Base-by-base conservation (phyloP, 2,797 vertebrate genomes). In the Yasuhikotakia modesta region DNA sequence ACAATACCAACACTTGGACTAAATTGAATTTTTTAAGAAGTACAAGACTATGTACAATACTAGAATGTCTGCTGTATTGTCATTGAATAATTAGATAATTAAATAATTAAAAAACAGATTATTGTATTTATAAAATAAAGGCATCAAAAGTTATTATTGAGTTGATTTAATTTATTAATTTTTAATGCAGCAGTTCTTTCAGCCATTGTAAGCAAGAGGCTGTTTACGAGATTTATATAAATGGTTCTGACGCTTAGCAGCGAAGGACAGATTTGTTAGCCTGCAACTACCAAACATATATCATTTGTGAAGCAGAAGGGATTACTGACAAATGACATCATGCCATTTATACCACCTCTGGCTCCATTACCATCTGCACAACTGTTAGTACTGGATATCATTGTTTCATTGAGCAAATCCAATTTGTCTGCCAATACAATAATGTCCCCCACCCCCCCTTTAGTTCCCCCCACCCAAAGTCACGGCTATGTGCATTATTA, bases 401-500 rank as follows among this genome's bases (percentile, higher is more conserved):
- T 46, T 35, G n/a, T 68, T 43, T 76, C 64, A 39, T 76, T 61
- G 14, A 70, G 39, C 55, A 70, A 77, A 70, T 52, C 45, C 55
- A 22, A 27, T 63, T 70, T 63, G 30, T 76, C 43, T 45, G 63
- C 84, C 83, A 75, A 66, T 79, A 39, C 70, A 76, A 78, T 85
- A 79, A 81, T 13, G 66, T 66, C 67, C 32, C 57, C 22, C 11
- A 55, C 30, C 21, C 39, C 17, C 35, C 16, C n/a, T n/a, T n/a
- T n/a, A 27, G 27, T 27, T 27, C 16, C 21, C 43, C 46, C 64
- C 43, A n/a, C 12, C 21, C 48, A 71, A 55, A 64, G 35, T 71
- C 68, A 43, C 21, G 46, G 82, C 86, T 87, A 83, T 2, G 30
- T 70, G 57, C 27, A 64, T 64, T 70, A 70, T 69, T 76, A 68